Base-by-base conservation (phyloP, 2,888 invertebrate species). In the Boloria euphrosyne region DNA sequence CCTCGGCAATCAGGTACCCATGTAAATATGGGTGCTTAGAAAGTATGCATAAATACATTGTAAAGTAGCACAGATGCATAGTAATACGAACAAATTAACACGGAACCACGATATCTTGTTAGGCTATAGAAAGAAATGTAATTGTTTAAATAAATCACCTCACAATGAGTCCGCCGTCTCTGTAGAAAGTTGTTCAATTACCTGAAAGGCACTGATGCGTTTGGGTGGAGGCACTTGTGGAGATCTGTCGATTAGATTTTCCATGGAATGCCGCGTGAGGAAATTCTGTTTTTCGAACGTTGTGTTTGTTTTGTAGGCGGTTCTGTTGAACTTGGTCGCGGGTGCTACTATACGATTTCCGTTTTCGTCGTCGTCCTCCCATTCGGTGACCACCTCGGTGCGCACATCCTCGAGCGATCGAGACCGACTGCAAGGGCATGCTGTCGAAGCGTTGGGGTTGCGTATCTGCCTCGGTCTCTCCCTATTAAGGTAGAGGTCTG, bases 391-490 rank as follows among this genome's bases (percentile, higher is more conserved):
- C 55, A 95, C 91, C 67, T 95, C 95, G 22, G 94, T 93, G 55
- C 95, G 92, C 14, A 96, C 95, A 78, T 96, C 96, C 77, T 96
- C 96, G 83, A 96, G 90, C 2, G 96, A 96, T 64, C 95, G 93
- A 16, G 96, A 95, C 55, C 95, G 92, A 58, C 92, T 93, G 80
- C 95, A 95, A 22, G 94, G 94, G 75, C 95, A 95, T 3, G 93
- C 89, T 46, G 88, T 78, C 16, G 78, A 73, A 5, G 84, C 80
- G 73, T 83, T 81, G 52, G 85, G 84, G 64, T 82, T 81, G 69
- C 87, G 82, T 84, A 93, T 78, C 92, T 94, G 74, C 80, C 92
- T 72, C 85, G 85, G 83, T 66, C 88, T 81, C 72, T 90, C 90
- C 68, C 89, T 81, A 60, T 76, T 81, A 14, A 79, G 76, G 71